Evolutionary conservation across 2,888 invertebrate genomes (phyloP).

Genomic region (Diadromus collaris): DNA sequence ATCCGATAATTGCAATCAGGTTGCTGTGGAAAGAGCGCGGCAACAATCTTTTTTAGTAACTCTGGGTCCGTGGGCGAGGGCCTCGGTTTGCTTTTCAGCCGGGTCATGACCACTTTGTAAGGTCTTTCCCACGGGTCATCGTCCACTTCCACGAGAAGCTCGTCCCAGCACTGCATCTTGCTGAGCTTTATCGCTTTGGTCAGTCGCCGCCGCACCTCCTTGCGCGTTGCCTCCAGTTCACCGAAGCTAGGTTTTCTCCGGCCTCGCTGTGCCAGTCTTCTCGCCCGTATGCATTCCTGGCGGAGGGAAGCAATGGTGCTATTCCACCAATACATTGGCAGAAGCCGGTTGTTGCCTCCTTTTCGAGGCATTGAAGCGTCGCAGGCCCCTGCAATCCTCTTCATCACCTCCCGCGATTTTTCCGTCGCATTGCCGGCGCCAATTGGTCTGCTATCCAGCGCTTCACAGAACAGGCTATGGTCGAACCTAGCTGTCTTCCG

Average conservation of each 20-base stretch:
- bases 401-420: constrained; percentile 41
- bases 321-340: constrained; percentile 55
- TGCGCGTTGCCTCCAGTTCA: constrained; percentile 32
- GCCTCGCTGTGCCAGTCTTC: constrained; percentile 39
- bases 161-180: constrained; percentile 42
- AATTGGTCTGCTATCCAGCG: constrained; percentile 23
- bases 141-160: constrained; percentile 40
- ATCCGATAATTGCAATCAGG: neutral
- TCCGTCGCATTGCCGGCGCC: constrained; percentile 15
- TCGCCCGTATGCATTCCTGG: constrained; percentile 24
- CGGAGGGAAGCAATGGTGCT: constrained; percentile 39
- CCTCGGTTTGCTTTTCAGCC: constrained; percentile 35
- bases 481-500: constrained; percentile 32
- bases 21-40: constrained; percentile 42
- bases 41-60: constrained; percentile 57
- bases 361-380: constrained; percentile 53
- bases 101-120: constrained; percentile 54
- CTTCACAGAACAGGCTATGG: neutral
- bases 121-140: constrained; percentile 55
- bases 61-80: constrained; percentile 51
- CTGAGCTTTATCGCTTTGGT: constrained; percentile 47
- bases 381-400: constrained; percentile 37
- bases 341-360: neutral
- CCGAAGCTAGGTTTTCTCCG: constrained; percentile 19
- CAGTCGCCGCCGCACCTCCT: constrained; percentile 23